Evolutionary conservation across 2,797 vertebrate species (phyloP).

Genomic region (Perodicticus potto): DNA sequence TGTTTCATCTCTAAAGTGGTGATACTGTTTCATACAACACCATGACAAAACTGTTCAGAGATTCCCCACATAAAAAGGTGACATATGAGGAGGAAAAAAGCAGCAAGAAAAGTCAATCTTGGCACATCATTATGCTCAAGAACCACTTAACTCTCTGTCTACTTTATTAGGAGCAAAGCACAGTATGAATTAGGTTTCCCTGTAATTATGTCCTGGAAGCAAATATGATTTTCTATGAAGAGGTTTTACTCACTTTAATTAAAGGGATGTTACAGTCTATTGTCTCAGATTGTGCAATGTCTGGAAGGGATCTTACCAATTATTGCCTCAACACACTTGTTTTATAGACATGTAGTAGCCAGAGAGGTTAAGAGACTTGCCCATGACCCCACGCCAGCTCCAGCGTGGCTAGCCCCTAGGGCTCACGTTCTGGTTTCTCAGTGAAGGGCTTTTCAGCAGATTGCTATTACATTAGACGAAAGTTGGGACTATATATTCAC

Average conservation of each 20-base stretch:
- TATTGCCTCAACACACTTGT: neutral
- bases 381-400: neutral
- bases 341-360: neutral
- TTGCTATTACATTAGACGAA: neutral
- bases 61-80: neutral
- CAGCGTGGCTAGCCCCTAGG: neutral
- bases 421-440: neutral
- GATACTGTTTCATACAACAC: neutral
- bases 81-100: neutral
- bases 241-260: slow-evolving; percentile 42
- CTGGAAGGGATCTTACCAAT: neutral
- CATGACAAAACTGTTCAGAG: neutral
- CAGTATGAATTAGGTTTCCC: slow-evolving; percentile 54
- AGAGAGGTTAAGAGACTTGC: neutral
- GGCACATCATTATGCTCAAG: neutral
- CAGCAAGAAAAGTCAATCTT: slow-evolving; percentile 23
- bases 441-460: neutral
- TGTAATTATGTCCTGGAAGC: slow-evolving; percentile 63
- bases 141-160: slow-evolving; percentile 43
- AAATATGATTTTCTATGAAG: slow-evolving; percentile 62
- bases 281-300: neutral
- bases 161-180: slow-evolving; percentile 43
- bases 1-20: neutral
- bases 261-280: slow-evolving; percentile 15
- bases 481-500: neutral